These are phyloP conservation scores for Phthorimaea operculella DNA, from an alignment of 1,140 invertebrate genomes.

Conservation along the genomic window DNA sequence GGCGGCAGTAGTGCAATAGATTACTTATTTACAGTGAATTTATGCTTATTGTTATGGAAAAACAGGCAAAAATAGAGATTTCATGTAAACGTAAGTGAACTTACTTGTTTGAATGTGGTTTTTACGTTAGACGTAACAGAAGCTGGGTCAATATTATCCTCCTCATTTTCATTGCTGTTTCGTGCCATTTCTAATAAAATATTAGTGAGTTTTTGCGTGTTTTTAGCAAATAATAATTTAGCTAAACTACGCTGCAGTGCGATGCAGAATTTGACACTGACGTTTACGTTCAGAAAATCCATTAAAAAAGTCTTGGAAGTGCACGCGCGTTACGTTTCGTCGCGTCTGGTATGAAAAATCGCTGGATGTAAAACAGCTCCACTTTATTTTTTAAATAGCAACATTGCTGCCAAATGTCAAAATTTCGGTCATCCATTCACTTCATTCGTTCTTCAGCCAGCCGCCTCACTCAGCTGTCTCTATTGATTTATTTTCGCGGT, in stretches of 20 bases:
- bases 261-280: too few relatives aligned
- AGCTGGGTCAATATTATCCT: slow-evolving; percentile 40
- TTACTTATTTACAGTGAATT: too few relatives aligned
- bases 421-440: background rate
- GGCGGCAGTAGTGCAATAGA: too few relatives aligned
- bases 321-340: too few relatives aligned
- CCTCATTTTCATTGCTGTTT: slow-evolving; percentile 35
- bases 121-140: slow-evolving; percentile 39
- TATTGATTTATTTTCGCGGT: background rate
- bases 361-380: background rate
- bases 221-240: background rate
- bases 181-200: slow-evolving; percentile 32
- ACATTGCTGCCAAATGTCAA: background rate
- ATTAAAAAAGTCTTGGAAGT: too few relatives aligned
- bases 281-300: too few relatives aligned
- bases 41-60: too few relatives aligned
- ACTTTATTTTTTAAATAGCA: background rate
- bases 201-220: background rate
- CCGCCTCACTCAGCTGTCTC: background rate
- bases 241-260: too few relatives aligned
- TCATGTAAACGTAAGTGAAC: too few relatives aligned
- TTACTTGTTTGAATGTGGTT: slow-evolving; percentile 36
- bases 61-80: too few relatives aligned
- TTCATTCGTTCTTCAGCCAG: background rate
- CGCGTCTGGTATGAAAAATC: background rate